Evolutionary conservation across 2,888 invertebrate species (phyloP).

Genomic region (Strigamia transsilvanica): DNA sequence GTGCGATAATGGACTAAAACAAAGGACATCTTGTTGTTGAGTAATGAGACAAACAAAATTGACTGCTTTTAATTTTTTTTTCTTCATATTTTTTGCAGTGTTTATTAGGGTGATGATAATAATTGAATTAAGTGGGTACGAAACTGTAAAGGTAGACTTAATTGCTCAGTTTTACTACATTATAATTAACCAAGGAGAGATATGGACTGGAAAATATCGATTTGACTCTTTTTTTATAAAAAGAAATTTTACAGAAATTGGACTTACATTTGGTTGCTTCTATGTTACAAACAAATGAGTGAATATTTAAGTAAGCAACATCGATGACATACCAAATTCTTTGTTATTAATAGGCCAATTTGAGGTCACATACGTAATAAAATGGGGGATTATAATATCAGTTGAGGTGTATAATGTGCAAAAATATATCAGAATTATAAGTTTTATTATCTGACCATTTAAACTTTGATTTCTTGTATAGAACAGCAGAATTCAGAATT

Average conservation of each 20-base stretch:
- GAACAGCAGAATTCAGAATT: no score
- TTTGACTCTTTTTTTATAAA: not conserved
- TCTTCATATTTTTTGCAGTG: not conserved
- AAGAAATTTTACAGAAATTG: not conserved
- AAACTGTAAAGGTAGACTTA: not conserved
- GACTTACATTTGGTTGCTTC: not conserved
- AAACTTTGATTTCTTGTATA: no score
- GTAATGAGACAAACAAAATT: conserved; percentile 9
- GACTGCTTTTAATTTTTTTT: not conserved
- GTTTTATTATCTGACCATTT: no score
- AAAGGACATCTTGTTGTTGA: conserved; percentile 38
- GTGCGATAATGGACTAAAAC: conserved; percentile 21
- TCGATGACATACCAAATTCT: not conserved
- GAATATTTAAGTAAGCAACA: not conserved
- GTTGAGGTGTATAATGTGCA: not conserved
- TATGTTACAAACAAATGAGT: not conserved
- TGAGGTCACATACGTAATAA: not conserved
- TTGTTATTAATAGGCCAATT: not conserved
- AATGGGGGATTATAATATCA: not conserved
- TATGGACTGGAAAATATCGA: not conserved
- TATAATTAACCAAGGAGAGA: not conserved
- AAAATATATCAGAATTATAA: not conserved
- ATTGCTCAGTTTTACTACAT: not conserved
- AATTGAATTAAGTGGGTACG: not conserved
- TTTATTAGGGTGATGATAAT: not conserved